Conservation (phyloP, 1,140 invertebrate species). For the Eupristina koningsbergeri region DNA sequence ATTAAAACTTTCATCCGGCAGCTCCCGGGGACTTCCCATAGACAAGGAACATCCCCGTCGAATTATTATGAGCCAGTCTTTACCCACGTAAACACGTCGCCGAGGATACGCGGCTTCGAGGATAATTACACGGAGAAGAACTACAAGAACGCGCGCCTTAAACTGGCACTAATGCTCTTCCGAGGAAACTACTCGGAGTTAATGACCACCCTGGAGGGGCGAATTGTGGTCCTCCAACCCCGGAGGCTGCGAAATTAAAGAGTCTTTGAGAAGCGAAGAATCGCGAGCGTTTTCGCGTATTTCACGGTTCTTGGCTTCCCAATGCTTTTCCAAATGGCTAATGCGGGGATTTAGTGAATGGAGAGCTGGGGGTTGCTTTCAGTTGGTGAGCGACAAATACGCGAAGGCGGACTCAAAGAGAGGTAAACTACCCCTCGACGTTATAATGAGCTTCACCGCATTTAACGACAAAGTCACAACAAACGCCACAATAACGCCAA, state of each 20-base stretch:
- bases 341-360: not conserved
- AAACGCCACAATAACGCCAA: no score
- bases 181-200: constrained; percentile 63
- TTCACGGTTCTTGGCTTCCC: not conserved
- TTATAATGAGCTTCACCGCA: no score
- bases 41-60: not conserved
- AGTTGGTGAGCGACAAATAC: no score
- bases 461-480: no score
- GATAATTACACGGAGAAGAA: constrained; percentile 64
- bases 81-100: not conserved
- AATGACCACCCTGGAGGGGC: constrained; percentile 48
- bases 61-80: constrained; percentile 21
- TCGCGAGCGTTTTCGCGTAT: not conserved
- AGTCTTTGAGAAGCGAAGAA: not conserved
- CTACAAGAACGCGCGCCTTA: constrained; percentile 58
- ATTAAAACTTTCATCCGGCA: no score
- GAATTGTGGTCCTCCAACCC: not conserved
- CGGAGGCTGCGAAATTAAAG: constrained; percentile 15
- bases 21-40: not conserved
- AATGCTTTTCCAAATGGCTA: not conserved
- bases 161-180: constrained; percentile 67
- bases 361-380: not conserved
- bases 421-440: not conserved
- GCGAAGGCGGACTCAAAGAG: no score
- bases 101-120: constrained; percentile 31